Evolutionary conservation across 2,113 vertebrate genomes (phyloP).

Genomic region (Calypte anna): DNA sequence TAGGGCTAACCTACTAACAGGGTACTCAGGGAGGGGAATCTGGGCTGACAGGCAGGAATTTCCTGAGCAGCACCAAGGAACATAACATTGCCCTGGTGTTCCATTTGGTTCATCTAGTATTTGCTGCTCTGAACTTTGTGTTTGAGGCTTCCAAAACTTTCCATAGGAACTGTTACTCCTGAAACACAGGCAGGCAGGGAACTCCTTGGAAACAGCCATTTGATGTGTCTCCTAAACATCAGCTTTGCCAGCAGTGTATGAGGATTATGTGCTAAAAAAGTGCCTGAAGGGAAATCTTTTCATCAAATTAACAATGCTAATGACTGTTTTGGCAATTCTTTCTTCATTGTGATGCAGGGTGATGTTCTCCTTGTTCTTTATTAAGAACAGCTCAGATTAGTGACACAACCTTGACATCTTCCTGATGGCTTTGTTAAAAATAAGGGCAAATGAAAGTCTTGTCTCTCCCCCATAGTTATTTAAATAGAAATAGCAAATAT

Average conservation of each 20-base stretch:
- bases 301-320: not conserved
- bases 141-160: not conserved
- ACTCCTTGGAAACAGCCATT: not conserved
- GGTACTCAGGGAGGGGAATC: not conserved
- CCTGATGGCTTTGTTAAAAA: not conserved
- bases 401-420: not conserved
- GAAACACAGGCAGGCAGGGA: not conserved
- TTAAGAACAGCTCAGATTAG: not conserved
- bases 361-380: not conserved
- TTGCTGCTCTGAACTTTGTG: not conserved
- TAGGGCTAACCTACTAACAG: not conserved
- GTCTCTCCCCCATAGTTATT: not conserved
- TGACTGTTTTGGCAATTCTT: not conserved
- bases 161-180: accelerated
- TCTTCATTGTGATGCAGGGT: not conserved
- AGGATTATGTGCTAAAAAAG: not conserved
- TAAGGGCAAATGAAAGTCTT: not conserved
- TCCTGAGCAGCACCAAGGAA: not conserved
- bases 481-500: not conserved
- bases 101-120: not conserved
- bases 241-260: not conserved
- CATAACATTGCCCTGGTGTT: not conserved
- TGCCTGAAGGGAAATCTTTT: not conserved
- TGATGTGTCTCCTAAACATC: not conserved
- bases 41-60: not conserved